These are phyloP conservation scores for Ploceus nigricollis DNA, from an alignment of 2,113 vertebrate species.

Conservation along the genomic window DNA sequence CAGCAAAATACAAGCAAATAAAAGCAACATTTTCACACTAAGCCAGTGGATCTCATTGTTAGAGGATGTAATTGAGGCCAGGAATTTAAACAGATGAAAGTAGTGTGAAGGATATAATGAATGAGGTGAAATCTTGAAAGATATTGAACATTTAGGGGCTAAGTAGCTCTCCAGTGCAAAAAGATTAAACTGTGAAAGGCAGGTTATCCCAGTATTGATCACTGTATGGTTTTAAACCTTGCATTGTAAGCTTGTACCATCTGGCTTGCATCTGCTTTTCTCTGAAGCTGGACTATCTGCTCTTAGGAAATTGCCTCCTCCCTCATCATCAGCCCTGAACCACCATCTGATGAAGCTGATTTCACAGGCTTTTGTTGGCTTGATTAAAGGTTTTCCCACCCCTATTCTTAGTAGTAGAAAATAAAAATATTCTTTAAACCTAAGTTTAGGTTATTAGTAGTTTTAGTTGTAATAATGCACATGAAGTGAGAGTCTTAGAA, in stretches of 20 bases:
- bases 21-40: background rate
- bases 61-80: background rate
- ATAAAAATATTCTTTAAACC: background rate
- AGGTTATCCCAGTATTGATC: background rate
- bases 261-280: background rate
- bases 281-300: background rate
- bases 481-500: background rate
- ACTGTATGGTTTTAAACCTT: background rate
- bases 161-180: background rate
- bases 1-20: background rate
- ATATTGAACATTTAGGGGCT: background rate
- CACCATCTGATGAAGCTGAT: background rate
- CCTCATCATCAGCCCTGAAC: background rate
- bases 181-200: background rate
- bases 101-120: background rate
- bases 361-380: background rate
- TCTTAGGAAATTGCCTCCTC: background rate
- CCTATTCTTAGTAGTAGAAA: background rate
- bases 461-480: background rate
- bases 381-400: background rate
- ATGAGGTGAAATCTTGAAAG: background rate
- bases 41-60: background rate
- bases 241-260: background rate
- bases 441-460: background rate
- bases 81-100: background rate